Evolutionary conservation across 2,888 invertebrate genomes (phyloP).

Genomic region (Caenorhabditis macrosperma): DNA sequence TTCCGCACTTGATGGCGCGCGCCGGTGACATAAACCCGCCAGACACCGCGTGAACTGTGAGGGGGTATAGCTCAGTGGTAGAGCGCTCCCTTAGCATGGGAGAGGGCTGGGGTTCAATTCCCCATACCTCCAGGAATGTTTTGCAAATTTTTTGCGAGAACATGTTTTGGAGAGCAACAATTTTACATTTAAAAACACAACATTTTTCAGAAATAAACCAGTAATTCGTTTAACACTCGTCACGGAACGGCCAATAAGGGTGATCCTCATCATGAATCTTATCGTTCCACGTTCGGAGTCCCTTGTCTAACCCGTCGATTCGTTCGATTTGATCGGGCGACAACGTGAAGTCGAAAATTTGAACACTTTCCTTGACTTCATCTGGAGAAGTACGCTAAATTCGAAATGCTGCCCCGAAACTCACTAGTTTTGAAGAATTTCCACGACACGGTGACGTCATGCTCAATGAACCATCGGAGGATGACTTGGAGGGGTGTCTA

Average conservation of each 20-base stretch:
- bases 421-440: constrained; percentile 70
- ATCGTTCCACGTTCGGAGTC: not conserved
- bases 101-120: constrained; percentile 76
- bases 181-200: too few relatives aligned
- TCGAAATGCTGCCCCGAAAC: too few relatives aligned
- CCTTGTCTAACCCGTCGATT: not conserved
- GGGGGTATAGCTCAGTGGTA: constrained; percentile 77
- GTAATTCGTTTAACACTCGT: not conserved
- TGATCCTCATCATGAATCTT: not conserved
- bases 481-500: constrained; percentile 80
- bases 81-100: constrained; percentile 77
- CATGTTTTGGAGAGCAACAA: too few relatives aligned
- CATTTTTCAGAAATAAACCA: too few relatives aligned
- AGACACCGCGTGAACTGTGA: too few relatives aligned
- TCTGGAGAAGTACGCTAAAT: too few relatives aligned
- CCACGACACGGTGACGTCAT: constrained; percentile 81
- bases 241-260: not conserved
- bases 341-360: constrained; percentile 45
- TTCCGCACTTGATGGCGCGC: too few relatives aligned
- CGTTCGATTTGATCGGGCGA: not conserved
- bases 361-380: too few relatives aligned
- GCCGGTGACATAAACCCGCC: too few relatives aligned
- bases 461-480: constrained; percentile 81
- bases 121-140: constrained; percentile 61
- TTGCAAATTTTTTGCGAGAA: too few relatives aligned